Conservation (phyloP, 2,113 vertebrate species). For the Oostethus manadensis region DNA sequence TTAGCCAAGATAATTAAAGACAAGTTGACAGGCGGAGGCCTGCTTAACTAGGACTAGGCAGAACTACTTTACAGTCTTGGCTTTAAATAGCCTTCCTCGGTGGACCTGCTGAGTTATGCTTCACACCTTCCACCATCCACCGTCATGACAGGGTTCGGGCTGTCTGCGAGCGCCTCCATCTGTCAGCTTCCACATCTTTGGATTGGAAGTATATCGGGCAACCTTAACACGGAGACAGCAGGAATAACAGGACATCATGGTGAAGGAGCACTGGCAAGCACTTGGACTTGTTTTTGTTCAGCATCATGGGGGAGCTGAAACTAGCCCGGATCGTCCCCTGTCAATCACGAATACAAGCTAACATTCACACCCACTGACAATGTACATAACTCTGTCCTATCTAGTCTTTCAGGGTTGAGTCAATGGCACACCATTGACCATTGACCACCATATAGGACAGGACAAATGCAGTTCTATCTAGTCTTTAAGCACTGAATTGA, state of each 20-base stretch:
- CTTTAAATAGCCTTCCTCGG: conserved; percentile 53
- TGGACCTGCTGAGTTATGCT: conserved; percentile 48
- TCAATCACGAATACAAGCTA: too few species aligned
- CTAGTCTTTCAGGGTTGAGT: too few species aligned
- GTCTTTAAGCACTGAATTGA: too few species aligned
- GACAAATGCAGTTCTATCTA: too few species aligned
- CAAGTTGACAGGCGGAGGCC: conserved; percentile 43
- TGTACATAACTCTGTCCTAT: too few species aligned
- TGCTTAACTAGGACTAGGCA: conserved; percentile 35
- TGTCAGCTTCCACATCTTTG: conserved; percentile 44
- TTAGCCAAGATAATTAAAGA: conserved; percentile 27
- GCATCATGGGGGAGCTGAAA: too few species aligned
- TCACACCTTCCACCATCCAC: conserved; percentile 53
- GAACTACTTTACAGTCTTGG: conserved; percentile 25
- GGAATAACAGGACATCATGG: conserved; percentile 15
- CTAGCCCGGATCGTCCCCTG: too few species aligned
- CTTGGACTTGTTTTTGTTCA: background rate
- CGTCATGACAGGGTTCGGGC: conserved; percentile 43
- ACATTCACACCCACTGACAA: too few species aligned
- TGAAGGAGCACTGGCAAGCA: conserved; percentile 3
- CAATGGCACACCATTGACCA: too few species aligned
- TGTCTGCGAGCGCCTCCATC: conserved; percentile 56
- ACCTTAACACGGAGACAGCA: conserved; percentile 21
- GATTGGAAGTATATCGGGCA: conserved; percentile 31
- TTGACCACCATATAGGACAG: too few species aligned